phyloP scores from a whole-genome alignment of 2,797 vertebrate genomes.

The Gymnocypris eckloni region DNA sequence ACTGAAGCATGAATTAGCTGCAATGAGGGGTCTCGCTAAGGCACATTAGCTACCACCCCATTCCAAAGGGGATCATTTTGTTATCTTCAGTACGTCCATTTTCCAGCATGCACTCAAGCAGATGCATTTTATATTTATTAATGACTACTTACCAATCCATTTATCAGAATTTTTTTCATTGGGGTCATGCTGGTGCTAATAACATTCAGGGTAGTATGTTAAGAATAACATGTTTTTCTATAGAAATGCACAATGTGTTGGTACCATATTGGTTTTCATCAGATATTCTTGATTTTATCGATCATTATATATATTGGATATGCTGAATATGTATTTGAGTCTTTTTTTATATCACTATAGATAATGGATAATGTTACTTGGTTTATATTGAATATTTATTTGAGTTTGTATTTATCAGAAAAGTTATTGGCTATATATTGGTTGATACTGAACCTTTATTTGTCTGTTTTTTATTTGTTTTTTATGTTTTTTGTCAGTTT shows the following conservation, averaged over 20 bases:
- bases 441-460: too few species aligned
- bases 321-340: too few species aligned
- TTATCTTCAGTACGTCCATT: conserved; percentile 27
- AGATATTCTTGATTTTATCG: background rate
- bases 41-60: conserved; percentile 21
- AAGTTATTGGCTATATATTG: too few species aligned
- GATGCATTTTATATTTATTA: conserved; percentile 18
- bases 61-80: conserved; percentile 21
- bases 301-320: background rate
- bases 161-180: background rate
- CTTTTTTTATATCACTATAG: too few species aligned
- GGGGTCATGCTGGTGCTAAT: conserved; percentile 2
- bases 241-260: background rate
- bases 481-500: too few species aligned
- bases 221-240: background rate
- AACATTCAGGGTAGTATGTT: background rate
- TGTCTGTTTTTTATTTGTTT: background rate
- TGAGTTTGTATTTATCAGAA: too few species aligned
- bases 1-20: conserved; percentile 36
- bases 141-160: conserved; percentile 18
- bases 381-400: too few species aligned
- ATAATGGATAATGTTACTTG: background rate
- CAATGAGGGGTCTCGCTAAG: conserved; percentile 20
- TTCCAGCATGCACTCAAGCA: conserved; percentile 21
- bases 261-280: background rate